These are phyloP conservation scores for Disparrhopalites patrizii DNA, from an alignment of 2,888 invertebrate species.

Conservation along the genomic window DNA sequence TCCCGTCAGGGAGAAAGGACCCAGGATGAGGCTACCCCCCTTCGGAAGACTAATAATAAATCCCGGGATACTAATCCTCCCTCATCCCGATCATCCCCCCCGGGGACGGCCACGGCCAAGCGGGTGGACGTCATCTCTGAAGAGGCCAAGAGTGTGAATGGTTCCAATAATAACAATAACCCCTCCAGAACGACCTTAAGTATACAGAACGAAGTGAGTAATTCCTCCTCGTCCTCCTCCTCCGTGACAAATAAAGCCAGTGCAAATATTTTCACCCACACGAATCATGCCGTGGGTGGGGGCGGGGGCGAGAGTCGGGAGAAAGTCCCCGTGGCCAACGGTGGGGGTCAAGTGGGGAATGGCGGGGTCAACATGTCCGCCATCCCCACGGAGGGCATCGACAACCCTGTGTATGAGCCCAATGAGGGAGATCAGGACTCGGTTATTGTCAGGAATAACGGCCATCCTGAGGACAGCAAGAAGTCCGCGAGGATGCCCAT, in stretches of 20 bases:
- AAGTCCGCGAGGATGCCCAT: constrained; percentile 11
- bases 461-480: neutral
- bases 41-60: too few species aligned
- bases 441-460: neutral
- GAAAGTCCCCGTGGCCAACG: neutral
- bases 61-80: neutral
- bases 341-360: neutral
- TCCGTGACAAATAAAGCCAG: neutral
- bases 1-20: neutral
- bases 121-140: too few species aligned
- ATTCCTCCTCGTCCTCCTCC: too few species aligned
- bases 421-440: constrained; percentile 21
- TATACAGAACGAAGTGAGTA: too few species aligned
- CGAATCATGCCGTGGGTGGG: neutral
- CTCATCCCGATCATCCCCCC: too few species aligned
- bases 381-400: too few species aligned
- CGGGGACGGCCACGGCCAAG: too few species aligned
- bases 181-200: too few species aligned
- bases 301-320: neutral
- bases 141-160: too few species aligned
- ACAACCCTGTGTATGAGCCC: constrained; percentile 42
- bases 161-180: too few species aligned
- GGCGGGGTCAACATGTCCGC: too few species aligned
- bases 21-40: neutral
- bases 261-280: neutral